These are phyloP conservation scores for Knipowitschia caucasica DNA, from an alignment of 2,797 vertebrate genomes.

Conservation along the genomic window DNA sequence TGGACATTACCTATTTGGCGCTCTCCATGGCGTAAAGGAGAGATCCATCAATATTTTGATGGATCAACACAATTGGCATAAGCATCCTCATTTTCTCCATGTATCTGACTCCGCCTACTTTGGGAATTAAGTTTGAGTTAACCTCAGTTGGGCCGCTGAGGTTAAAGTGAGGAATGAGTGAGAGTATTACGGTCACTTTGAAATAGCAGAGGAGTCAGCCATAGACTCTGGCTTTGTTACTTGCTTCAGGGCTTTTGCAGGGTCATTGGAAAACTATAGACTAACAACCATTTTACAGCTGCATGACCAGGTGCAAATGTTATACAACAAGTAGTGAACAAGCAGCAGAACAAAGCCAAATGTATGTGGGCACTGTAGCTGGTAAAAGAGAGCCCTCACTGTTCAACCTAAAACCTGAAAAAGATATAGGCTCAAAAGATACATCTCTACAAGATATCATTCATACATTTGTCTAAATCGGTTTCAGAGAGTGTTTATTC, in stretches of 20 bases:
- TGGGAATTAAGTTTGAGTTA: conserved; percentile 22
- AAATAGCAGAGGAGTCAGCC: conserved; percentile 23
- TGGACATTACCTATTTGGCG: too few relatives aligned
- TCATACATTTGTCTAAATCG: too few relatives aligned
- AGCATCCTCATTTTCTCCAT: conserved; percentile 5
- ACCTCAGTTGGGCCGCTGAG: background rate
- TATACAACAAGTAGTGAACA: too few relatives aligned
- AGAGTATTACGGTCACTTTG: conserved; percentile 3
- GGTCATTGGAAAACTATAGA: conserved; percentile 52
- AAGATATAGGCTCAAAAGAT: too few relatives aligned
- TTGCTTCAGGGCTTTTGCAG: conserved; percentile 28
- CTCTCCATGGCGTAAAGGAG: too few relatives aligned
- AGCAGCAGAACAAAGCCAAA: conserved; percentile 9
- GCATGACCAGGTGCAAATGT: conserved; percentile 52
- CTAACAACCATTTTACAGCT: conserved; percentile 51
- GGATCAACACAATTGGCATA: background rate
- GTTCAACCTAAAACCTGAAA: too few relatives aligned
- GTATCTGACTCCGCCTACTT: conserved; percentile 1
- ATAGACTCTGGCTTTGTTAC: conserved; percentile 36
- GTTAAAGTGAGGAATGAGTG: background rate
- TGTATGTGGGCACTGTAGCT: conserved; percentile 10
- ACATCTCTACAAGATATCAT: too few relatives aligned
- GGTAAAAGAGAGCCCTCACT: conserved; percentile 50
- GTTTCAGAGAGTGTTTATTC: too few relatives aligned
- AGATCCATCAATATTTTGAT: too few relatives aligned